phyloP scores from a whole-genome alignment of 2,888 invertebrate species.

The Formica aserva region DNA sequence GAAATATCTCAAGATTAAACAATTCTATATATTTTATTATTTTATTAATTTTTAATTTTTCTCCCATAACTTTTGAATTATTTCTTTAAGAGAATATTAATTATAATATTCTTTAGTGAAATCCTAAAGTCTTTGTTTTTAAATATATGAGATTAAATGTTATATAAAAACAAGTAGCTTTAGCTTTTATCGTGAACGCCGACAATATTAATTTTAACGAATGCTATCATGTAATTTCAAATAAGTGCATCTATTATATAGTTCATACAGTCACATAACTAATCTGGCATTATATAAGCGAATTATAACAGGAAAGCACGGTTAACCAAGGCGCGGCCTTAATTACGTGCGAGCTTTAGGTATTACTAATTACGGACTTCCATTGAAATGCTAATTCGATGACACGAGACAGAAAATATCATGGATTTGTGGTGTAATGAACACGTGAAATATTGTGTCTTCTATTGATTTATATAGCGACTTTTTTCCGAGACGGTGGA shows the following conservation, averaged over 20 bases:
- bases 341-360: conserved; percentile 9
- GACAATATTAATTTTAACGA: conserved; percentile 13
- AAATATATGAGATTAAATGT: not conserved
- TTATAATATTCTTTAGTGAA: not conserved
- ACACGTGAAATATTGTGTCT: not conserved
- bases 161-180: conserved; percentile 8
- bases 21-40: not conserved
- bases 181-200: not conserved
- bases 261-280: conserved; percentile 36
- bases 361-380: not conserved
- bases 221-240: not conserved
- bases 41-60: not conserved
- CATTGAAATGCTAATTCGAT: conserved; percentile 19
- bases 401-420: conserved; percentile 20
- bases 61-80: not conserved
- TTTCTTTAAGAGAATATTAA: not conserved
- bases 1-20: not conserved
- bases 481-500: not conserved
- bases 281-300: conserved; percentile 20
- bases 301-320: conserved; percentile 35
- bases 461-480: not conserved
- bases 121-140: not conserved
- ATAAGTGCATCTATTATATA: conserved; percentile 24
- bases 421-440: not conserved
- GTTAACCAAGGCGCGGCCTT: conserved; percentile 12